Base-by-base conservation (phyloP, 2,113 vertebrate genomes). In the Caranx ignobilis region DNA sequence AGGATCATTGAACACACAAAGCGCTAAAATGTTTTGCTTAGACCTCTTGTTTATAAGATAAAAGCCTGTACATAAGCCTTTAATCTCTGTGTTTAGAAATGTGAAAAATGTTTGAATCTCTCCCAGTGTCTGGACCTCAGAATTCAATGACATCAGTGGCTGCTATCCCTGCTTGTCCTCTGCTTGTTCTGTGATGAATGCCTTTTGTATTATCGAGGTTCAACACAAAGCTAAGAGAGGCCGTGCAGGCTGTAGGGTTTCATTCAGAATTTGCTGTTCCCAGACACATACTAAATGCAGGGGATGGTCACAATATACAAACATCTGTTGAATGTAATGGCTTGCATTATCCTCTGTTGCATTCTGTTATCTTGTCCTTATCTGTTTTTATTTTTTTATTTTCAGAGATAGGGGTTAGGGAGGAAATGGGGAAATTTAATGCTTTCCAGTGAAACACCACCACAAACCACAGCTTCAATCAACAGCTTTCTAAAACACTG, bases 61-160 rank as follows among this genome's bases (percentile, higher is more conserved):
- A 93, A 92, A 89, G 87, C 74, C 65, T 59, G 81, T 47, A 77
- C 75, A 55, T 81, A 84, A 92, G 84, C 79, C 83, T 92, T 91
- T 93, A 88, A 93, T 91, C 87, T 92, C 69, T 57, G 71, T 91
- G 86, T 93, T 92, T 93, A 71, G 76, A 89, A 89, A 91, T 90
- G 83, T 83, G 75, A 91, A 93, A 93, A 86, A 80, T 85, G 85
- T 79, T 87, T 85, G 84, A 91, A 87, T 88, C 71, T 85, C 69
- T 79, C 87, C 50, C 71, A 79, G 81, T 71, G 81, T 91, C 84
- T 87, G 79, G 75, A 86, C 81, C 82, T 84, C 86, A 73, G 59
- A 82, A 72, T 86, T 75, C 75, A 73, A 77, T 92, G 87, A 88
- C 90, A 89, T 82, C 84, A 88, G 79, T 68, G 75, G 26, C 66